phyloP scores from a whole-genome alignment of 2,797 vertebrate genomes.

The Onychomys torridus region DNA sequence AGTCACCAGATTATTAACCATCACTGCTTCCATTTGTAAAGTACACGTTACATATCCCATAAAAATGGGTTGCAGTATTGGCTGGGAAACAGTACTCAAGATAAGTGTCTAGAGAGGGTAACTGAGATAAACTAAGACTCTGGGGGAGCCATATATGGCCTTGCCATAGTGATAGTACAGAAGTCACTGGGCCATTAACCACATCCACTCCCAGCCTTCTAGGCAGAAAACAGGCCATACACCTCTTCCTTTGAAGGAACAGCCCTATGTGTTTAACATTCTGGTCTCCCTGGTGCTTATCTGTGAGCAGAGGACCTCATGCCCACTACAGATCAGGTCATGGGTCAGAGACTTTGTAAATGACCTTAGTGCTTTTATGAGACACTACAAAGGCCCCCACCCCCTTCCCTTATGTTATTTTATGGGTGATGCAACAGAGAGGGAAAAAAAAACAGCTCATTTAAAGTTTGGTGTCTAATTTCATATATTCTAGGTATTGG shows the following conservation, averaged over 20 bases:
- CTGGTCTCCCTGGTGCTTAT: neutral
- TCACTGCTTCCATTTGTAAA: neutral
- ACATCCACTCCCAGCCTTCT: neutral
- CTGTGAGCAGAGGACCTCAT: neutral
- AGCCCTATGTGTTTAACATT: neutral
- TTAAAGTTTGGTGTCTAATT: neutral
- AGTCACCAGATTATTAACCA: neutral
- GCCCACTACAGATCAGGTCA: neutral
- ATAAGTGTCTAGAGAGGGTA: neutral
- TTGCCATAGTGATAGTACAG: neutral
- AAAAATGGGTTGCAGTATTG: neutral
- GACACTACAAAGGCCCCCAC: neutral
- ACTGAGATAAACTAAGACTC: neutral
- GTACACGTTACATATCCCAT: neutral
- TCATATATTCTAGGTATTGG: neutral
- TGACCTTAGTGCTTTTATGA: neutral
- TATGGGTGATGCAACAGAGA: neutral
- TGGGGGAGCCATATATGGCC: neutral
- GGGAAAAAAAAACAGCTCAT: neutral
- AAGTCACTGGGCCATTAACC: neutral
- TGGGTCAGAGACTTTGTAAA: neutral
- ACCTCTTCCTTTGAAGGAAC: neutral
- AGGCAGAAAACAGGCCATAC: neutral
- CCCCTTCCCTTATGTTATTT: neutral
- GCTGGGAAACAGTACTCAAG: neutral